Evolutionary conservation across 2,113 vertebrate species (phyloP).

Genomic region (Pseudonaja textilis): DNA sequence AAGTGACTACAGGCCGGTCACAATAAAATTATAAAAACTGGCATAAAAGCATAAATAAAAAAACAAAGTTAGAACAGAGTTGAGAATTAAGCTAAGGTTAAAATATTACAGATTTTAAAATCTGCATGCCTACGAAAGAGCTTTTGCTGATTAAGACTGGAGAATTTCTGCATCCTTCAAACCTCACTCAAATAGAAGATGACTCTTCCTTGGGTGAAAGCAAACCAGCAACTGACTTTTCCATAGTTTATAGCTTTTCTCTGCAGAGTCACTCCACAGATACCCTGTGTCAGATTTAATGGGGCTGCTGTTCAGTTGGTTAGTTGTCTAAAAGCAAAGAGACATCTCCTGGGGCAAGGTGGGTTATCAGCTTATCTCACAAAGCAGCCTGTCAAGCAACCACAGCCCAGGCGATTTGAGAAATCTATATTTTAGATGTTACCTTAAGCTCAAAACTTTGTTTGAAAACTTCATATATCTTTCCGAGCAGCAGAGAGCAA

Average conservation of each 20-base stretch:
- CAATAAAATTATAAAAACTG: not conserved
- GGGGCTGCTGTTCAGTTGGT: constrained; percentile 49
- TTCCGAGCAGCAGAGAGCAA: constrained; percentile 47
- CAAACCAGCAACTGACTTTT: not conserved
- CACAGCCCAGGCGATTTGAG: constrained; percentile 7
- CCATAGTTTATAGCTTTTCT: not conserved
- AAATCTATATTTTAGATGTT: constrained; percentile 56
- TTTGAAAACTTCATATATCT: constrained; percentile 54
- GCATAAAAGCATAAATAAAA: not conserved
- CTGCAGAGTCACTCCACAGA: constrained; percentile 34
- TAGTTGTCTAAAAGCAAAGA: constrained; percentile 12
- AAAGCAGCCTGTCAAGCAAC: constrained; percentile 41
- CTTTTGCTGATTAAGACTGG: not conserved
- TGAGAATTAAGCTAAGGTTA: not conserved
- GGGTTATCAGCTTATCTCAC: constrained; percentile 48
- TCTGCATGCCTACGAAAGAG: not conserved
- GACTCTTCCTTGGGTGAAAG: constrained; percentile 6
- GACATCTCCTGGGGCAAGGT: constrained; percentile 27
- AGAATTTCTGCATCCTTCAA: not conserved
- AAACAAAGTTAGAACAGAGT: not conserved
- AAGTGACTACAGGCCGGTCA: not conserved
- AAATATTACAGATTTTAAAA: not conserved
- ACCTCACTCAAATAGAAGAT: not conserved
- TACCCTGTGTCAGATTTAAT: constrained; percentile 40
- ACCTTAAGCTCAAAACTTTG: constrained; percentile 54